A percentile compares a stretch with the other conserved stretches of the same genome.
These are phyloP conservation scores for Madoqua kirkii DNA, from an alignment of 2,113 vertebrate genomes.

Conservation along the genomic window DNA sequence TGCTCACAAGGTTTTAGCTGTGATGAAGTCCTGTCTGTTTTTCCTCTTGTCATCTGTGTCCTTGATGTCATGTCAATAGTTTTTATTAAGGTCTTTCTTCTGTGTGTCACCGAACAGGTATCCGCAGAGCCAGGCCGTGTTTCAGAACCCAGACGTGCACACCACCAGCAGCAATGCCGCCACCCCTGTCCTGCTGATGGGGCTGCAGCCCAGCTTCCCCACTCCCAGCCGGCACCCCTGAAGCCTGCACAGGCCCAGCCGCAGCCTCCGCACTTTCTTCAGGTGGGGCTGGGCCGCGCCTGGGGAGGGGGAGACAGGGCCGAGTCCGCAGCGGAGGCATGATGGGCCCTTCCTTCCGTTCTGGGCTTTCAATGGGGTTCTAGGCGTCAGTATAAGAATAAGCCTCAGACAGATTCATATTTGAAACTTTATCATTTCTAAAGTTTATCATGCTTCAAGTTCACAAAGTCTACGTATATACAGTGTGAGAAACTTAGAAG, in stretches of 20 bases:
- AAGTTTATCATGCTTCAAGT: neutral
- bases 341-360: neutral
- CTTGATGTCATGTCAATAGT: neutral
- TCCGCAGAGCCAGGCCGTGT: conserved; percentile 76
- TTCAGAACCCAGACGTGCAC: conserved; percentile 77
- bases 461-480: neutral
- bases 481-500: neutral
- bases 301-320: neutral
- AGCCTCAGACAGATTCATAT: neutral
- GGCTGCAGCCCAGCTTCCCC: conserved; percentile 79
- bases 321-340: too few species aligned
- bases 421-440: neutral
- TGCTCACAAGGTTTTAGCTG: neutral
- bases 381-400: neutral
- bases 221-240: conserved; percentile 73
- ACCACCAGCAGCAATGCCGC: conserved; percentile 71
- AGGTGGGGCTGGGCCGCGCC: conserved; percentile 66
- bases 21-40: neutral
- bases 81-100: neutral
- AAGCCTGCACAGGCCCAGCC: conserved; percentile 80
- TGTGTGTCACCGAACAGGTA: conserved; percentile 69
- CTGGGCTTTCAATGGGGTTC: too few species aligned
- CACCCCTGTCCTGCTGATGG: conserved; percentile 80
- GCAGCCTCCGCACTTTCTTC: conserved; percentile 78
- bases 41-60: neutral